Conservation (phyloP, 2,113 vertebrate species). For the Poeciliopsis prolifica region DNA sequence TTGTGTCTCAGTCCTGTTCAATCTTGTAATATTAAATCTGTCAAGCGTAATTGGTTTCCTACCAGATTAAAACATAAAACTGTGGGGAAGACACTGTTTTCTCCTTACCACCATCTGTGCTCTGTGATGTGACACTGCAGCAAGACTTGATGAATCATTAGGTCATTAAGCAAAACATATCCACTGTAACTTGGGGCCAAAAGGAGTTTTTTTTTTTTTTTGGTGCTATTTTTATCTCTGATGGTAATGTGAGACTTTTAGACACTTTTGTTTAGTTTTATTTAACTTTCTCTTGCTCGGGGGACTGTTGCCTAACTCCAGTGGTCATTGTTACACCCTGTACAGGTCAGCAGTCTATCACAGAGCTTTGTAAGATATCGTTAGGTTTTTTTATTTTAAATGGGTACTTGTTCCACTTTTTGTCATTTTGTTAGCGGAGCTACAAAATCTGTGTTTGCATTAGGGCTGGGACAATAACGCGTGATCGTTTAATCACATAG, state of each 20-base stretch:
- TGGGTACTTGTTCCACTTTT: background rate
- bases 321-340: too few species aligned
- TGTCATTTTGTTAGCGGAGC: background rate
- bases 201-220: background rate
- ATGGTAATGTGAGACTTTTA: background rate
- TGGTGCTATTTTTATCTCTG: background rate
- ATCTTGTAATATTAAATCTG: conserved; percentile 70
- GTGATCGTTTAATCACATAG: too few species aligned
- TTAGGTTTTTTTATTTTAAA: background rate
- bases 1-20: conserved; percentile 45
- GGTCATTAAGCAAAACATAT: conserved; percentile 52
- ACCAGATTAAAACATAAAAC: conserved; percentile 75
- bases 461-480: too few species aligned
- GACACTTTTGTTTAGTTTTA: background rate
- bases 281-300: background rate
- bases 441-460: background rate
- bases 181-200: conserved; percentile 23
- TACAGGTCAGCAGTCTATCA: too few species aligned
- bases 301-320: too few species aligned
- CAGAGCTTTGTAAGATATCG: too few species aligned
- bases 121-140: conserved; percentile 50
- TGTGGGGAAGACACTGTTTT: conserved; percentile 66
- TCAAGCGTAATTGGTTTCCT: conserved; percentile 77
- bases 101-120: conserved; percentile 68
- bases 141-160: conserved; percentile 67